Base-by-base conservation (phyloP, 2,113 vertebrate species). In the Verasper variegatus region DNA sequence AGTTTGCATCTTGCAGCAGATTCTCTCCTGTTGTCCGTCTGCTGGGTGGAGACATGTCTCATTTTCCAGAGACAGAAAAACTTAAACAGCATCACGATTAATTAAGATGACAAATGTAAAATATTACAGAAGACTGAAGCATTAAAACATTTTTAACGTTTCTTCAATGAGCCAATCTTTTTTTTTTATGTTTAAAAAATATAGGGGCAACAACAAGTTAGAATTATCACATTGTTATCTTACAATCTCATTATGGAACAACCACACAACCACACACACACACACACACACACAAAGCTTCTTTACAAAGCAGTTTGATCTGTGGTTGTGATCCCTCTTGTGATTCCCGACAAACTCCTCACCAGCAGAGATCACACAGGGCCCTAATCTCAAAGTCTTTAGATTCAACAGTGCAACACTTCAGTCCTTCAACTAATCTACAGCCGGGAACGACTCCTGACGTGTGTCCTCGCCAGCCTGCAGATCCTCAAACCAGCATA, bases 341-440 rank as follows among this genome's bases (percentile, higher is more conserved):
- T 72, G 55, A 76, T 76, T 71, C 35, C 15, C 57, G 70, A 77
- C 49, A 68, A 13, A 12, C 24, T 62, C 52, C 13, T 9, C 27
- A 15, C 26, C 74, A 73, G 56, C 54, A 61, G 24, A 82, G 71
- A 79, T 84, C 69, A 78, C 7, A 5, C 13, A 47, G 54, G n/a
- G 5, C 26, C 3, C 51, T 89, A 64, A 85, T 86, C 71, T 75
- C 26, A 61, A 3, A 5, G 56, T 64, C 0, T 42, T 40, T 61
- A 74, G 64, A 82, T 87, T 71, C 73, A 65, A 77, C n/a, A 2
- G 7, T 52, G 63, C 9, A 55, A 21, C 27, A 31, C 49, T 58
- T 23, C 62, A n/a, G 23, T 20, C 23, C 35, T 3, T 5, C 40
- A 26, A 26, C 1, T 82, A 23, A 81, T 68, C 67, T 64, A 45